phyloP scores from a whole-genome alignment of 2,113 vertebrate genomes.

The Agapornis roseicollis region DNA sequence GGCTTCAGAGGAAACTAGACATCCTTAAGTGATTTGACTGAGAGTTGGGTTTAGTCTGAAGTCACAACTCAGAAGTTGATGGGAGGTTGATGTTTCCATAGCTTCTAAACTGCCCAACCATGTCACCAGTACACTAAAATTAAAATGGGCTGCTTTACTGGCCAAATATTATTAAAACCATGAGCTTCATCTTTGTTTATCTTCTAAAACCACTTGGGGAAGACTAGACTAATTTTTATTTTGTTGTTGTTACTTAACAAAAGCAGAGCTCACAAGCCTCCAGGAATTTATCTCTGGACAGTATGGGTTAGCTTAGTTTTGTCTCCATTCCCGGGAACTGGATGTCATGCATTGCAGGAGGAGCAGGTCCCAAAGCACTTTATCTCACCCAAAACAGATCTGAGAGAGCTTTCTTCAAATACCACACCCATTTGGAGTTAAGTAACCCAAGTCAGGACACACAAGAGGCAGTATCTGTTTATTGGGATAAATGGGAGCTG shows the following conservation, averaged over 20 bases:
- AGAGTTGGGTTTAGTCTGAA: constrained; percentile 6
- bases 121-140: background rate
- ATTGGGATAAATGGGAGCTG: background rate
- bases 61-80: background rate
- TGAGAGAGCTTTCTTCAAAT: background rate
- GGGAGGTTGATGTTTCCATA: background rate
- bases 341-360: background rate
- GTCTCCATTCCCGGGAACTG: background rate
- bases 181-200: background rate
- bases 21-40: constrained; percentile 34
- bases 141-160: background rate
- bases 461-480: background rate
- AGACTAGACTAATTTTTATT: background rate
- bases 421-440: background rate
- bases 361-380: background rate
- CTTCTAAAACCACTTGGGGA: background rate
- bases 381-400: background rate
- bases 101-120: background rate
- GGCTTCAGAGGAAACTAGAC: constrained; percentile 36
- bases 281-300: background rate
- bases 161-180: background rate
- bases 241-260: background rate
- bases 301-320: background rate
- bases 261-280: background rate
- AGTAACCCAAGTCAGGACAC: background rate